phyloP scores from a whole-genome alignment of 2,888 invertebrate genomes.

The Phasia obesa region DNA sequence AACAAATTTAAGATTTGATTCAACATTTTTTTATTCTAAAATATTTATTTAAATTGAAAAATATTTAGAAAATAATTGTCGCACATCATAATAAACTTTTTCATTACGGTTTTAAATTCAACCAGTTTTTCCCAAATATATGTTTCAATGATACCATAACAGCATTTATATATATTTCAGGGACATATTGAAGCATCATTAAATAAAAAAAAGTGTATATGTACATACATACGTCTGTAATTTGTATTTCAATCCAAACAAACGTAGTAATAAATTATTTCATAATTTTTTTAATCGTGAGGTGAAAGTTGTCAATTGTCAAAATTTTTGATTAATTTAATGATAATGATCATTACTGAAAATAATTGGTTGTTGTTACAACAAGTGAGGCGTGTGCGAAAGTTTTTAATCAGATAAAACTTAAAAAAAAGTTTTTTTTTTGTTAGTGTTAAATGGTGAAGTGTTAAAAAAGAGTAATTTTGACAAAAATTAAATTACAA shows the following conservation, averaged over 20 bases:
- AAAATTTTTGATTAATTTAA: constrained; percentile 32
- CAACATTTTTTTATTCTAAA: too few species aligned
- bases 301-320: constrained; percentile 61
- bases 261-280: constrained; percentile 33
- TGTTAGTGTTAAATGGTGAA: background rate
- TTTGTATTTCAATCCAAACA: constrained; percentile 42
- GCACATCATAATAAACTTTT: too few species aligned
- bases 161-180: too few species aligned
- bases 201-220: background rate
- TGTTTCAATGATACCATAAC: too few species aligned
- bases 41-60: too few species aligned
- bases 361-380: constrained; percentile 29
- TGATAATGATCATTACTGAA: constrained; percentile 5
- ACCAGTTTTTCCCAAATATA: too few species aligned
- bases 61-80: too few species aligned
- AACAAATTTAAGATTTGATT: too few species aligned
- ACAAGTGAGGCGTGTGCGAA: constrained; percentile 27
- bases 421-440: background rate
- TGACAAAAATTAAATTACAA: too few species aligned
- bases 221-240: background rate
- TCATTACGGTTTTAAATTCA: too few species aligned
- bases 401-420: background rate
- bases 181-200: too few species aligned
- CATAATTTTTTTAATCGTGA: constrained; percentile 30
- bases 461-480: too few species aligned